These are phyloP conservation scores for Helicolenus hilgendorfi DNA, from an alignment of 2,797 vertebrate species.

Conservation along the genomic window DNA sequence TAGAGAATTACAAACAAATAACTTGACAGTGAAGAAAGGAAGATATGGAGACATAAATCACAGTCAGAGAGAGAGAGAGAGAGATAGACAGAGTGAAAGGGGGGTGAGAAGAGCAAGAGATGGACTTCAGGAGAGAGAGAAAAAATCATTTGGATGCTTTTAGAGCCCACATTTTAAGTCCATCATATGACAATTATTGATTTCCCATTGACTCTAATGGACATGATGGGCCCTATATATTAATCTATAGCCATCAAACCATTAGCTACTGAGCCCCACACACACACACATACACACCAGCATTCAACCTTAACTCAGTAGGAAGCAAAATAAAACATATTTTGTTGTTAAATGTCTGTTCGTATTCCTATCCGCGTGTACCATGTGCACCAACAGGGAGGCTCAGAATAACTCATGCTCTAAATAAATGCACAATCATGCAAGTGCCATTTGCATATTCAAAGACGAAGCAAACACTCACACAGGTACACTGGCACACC, in stretches of 20 bases:
- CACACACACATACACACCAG: constrained; percentile 5
- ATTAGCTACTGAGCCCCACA: constrained; percentile 39
- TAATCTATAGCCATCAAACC: constrained; percentile 61
- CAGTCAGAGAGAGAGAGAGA: neutral
- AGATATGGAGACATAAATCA: neutral
- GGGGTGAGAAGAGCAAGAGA: neutral
- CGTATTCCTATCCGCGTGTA: neutral
- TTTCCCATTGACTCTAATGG: constrained; percentile 78
- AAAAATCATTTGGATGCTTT: constrained; percentile 63
- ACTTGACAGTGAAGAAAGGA: neutral
- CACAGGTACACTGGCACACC: neutral
- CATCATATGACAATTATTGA: constrained; percentile 77
- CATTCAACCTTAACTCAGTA: neutral
- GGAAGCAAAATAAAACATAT: neutral
- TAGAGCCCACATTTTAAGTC: constrained; percentile 59
- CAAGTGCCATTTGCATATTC: neutral
- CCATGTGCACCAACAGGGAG: neutral
- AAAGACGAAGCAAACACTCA: neutral
- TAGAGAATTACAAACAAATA: neutral
- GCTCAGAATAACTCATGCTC: neutral
- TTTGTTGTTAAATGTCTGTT: neutral
- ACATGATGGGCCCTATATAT: constrained; percentile 56
- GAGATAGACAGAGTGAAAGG: neutral
- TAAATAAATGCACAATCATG: neutral
- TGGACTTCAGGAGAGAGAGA: neutral